Conservation (phyloP, 2,888 invertebrate species). For the Baronia brevicornis region DNA sequence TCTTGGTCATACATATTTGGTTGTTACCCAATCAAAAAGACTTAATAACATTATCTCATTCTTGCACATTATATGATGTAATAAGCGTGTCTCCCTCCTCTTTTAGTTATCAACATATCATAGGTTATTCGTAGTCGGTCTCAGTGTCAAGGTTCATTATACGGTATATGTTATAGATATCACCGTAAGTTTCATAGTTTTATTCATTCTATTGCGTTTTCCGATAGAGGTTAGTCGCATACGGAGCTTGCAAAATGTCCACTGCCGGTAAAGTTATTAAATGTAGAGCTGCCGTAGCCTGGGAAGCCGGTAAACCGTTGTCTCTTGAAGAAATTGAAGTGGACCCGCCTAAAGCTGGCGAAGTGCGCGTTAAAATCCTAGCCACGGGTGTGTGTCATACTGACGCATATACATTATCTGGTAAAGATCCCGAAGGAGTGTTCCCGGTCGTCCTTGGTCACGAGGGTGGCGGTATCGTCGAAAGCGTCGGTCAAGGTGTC, state of each 20-base stretch:
- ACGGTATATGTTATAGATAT: too few relatives aligned
- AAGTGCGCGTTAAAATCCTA: constrained; percentile 88
- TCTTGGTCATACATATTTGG: too few relatives aligned
- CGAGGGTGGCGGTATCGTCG: constrained; percentile 97
- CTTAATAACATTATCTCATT: too few relatives aligned
- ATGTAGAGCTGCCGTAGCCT: constrained; percentile 97
- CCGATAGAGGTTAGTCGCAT: constrained; percentile 21
- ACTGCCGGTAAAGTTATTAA: constrained; percentile 82
- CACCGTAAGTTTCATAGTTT: too few relatives aligned
- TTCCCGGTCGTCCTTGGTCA: constrained; percentile 97
- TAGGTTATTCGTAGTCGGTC: too few relatives aligned
- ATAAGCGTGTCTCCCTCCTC: too few relatives aligned
- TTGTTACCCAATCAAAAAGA: too few relatives aligned
- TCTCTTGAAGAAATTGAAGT: constrained; percentile 95
- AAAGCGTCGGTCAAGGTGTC: constrained; percentile 95
- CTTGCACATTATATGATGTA: too few relatives aligned
- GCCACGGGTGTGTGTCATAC: constrained; percentile 94
- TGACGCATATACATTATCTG: constrained; percentile 91
- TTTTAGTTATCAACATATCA: too few relatives aligned
- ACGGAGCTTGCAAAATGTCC: constrained; percentile 38
- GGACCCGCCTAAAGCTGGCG: constrained; percentile 93
- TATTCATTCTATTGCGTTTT: constrained; percentile 31
- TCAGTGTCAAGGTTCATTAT: constrained; percentile 10
- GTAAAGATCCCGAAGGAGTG: constrained; percentile 91
- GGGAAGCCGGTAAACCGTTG: constrained; percentile 93